Evolutionary conservation across 2,797 vertebrate species (phyloP).

Genomic region (Spinus pinus): DNA sequence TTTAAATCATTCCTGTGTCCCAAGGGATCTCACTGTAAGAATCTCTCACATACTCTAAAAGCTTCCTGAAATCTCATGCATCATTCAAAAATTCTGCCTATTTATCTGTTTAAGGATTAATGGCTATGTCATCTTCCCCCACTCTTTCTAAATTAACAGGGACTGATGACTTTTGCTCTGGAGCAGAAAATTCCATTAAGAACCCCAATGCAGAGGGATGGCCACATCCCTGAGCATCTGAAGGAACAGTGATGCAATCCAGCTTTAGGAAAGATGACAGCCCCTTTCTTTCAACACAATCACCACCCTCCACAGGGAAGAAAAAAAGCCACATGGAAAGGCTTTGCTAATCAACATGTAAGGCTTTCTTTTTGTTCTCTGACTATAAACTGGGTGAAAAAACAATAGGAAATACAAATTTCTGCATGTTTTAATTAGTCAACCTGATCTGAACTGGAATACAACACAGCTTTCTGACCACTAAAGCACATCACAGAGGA

Average conservation of each 20-base stretch:
- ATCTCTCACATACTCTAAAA: not conserved
- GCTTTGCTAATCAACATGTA: not conserved
- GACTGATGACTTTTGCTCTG: not conserved
- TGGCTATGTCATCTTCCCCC: not conserved
- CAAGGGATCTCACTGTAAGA: not conserved
- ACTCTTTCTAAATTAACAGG: not conserved
- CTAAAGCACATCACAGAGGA: not conserved
- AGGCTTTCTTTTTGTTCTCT: not conserved
- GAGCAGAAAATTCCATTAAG: slow-evolving; percentile 10
- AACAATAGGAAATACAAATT: not conserved
- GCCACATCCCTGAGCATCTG: not conserved
- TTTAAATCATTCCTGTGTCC: not conserved
- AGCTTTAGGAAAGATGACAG: not conserved
- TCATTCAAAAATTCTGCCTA: slow-evolving; percentile 6
- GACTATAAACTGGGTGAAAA: fast-evolving
- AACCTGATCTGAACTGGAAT: not conserved
- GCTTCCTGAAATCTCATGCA: slow-evolving; percentile 9
- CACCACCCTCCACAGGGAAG: not conserved
- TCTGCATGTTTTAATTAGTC: not conserved
- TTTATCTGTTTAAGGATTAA: slow-evolving; percentile 40
- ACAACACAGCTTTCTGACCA: not conserved
- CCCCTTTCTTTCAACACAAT: not conserved
- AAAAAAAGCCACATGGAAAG: not conserved
- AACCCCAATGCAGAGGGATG: not conserved
- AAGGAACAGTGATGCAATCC: not conserved